A percentile compares a stretch with the other conserved stretches of the same genome.
phyloP scores from a whole-genome alignment of 2,888 invertebrate genomes.

The Hyalella azteca region DNA sequence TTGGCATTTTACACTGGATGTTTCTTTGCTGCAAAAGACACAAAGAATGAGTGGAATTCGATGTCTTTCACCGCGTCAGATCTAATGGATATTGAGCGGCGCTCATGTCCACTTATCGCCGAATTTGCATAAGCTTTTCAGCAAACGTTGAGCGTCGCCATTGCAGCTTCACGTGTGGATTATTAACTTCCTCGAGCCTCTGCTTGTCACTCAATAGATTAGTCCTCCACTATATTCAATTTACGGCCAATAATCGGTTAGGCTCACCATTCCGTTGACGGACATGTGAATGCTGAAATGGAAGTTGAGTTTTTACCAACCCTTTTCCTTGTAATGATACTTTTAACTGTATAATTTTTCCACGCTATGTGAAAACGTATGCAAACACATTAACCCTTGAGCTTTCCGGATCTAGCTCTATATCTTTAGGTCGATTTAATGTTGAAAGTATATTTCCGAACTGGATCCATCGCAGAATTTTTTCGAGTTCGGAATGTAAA shows the following conservation, averaged over 20 bases:
- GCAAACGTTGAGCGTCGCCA: too few species aligned
- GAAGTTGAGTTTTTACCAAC: background rate
- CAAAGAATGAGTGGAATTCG: background rate
- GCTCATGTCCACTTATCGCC: conserved; percentile 1
- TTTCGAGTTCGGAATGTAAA: too few species aligned
- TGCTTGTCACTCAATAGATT: background rate
- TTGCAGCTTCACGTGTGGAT: too few species aligned
- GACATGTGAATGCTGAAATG: background rate
- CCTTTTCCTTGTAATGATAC: background rate
- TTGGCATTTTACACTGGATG: background rate
- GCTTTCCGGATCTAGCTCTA: too few species aligned
- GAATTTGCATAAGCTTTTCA: conserved; percentile 14
- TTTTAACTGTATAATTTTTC: background rate
- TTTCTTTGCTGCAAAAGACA: background rate
- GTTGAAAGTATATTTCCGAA: too few species aligned
- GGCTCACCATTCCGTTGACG: background rate
- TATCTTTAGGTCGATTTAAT: too few species aligned
- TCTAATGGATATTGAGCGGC: background rate
- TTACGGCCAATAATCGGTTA: too few species aligned
- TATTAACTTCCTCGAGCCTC: background rate
- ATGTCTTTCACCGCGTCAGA: background rate
- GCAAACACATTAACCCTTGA: too few species aligned
- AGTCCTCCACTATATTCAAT: too few species aligned
- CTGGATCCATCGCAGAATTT: too few species aligned
- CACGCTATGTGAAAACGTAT: too few species aligned